Evolutionary conservation across 2,113 vertebrate species (phyloP), one percentile per base, ranked within the genome.

Genomic region (Mugil cephalus): DNA sequence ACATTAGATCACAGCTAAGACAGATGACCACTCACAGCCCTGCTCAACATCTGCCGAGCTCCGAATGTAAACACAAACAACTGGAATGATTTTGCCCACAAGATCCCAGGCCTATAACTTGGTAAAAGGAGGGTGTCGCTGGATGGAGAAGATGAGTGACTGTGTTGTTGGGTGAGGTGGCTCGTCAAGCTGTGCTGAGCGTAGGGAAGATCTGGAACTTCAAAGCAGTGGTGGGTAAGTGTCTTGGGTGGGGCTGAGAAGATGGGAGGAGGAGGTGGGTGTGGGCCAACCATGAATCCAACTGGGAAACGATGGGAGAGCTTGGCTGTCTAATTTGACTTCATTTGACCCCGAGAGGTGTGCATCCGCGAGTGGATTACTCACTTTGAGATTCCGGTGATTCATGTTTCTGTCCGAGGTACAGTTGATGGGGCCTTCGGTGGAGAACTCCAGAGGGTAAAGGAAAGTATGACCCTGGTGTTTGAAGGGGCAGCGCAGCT

Each of bases 381-480:
- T 94, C 78, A 97, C 96, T 92, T 94, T 92, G 46, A 96, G 92
- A 6, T 53, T 70, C 0, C 89, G 81, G 24, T 89, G 77, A 90
- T 97, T 98, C 82, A 93, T 71, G 18, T 89, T 62, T 55, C 89
- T 87, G 84, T 88, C 92, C 3, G 92, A 30, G 58, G 94, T 95
- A 77, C 96, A 98, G 92, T 97, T 98, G 69, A 93, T 88, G 53
- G 91, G 88, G 1, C 94, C 94, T 39, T 91, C 83, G 0, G 94
- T 94, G 10, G 60, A 91, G 54, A 95, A 92, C 58, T 86, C 92
- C 79, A 96, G 91, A 1, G 95, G 82, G 55, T 98, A 96, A 76
- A 97, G 90, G 15, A 96, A 91, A 14, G 46, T 67, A 2, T 93
- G 92, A 3, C 74, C 85, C 34, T 94, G 92, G 43, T 93, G 62